phyloP scores from a whole-genome alignment of 2,888 invertebrate genomes.

The Pseudococcus longispinus region DNA sequence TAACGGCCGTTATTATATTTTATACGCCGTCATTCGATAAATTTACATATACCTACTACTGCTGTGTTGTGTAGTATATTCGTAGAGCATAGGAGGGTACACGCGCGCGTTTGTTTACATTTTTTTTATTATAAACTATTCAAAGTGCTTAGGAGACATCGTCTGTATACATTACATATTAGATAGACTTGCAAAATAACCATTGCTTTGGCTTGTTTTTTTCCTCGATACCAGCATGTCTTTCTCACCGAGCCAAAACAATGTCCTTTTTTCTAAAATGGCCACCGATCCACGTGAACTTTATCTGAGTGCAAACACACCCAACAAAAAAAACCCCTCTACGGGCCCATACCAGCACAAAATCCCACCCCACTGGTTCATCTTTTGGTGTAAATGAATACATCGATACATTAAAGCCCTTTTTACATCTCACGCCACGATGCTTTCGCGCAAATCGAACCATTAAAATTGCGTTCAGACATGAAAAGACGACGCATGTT shows the following conservation, averaged over 20 bases:
- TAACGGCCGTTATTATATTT: conserved; percentile 51
- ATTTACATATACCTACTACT: conserved; percentile 36
- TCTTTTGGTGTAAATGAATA: conserved; percentile 19
- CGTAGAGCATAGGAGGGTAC: neutral
- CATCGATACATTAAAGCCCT: neutral
- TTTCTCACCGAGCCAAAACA: neutral
- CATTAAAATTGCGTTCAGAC: conserved; percentile 47
- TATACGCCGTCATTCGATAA: conserved; percentile 41
- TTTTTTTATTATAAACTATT: neutral
- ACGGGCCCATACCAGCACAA: no score
- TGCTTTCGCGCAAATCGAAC: neutral
- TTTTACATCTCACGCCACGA: neutral
- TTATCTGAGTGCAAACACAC: neutral
- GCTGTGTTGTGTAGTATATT: neutral
- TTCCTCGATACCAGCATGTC: neutral
- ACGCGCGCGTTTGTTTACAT: neutral
- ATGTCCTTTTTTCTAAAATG: neutral
- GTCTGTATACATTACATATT: neutral
- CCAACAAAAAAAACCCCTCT: no score
- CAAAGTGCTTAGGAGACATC: neutral
- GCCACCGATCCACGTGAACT: neutral
- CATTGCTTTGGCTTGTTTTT: neutral
- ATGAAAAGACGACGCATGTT: conserved; percentile 48
- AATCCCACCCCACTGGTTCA: neutral
- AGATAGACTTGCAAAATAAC: neutral